Evolutionary conservation across 2,888 invertebrate genomes (phyloP), one percentile per base, ranked within the genome.

Genomic region (Leucophenga maculata): DNA sequence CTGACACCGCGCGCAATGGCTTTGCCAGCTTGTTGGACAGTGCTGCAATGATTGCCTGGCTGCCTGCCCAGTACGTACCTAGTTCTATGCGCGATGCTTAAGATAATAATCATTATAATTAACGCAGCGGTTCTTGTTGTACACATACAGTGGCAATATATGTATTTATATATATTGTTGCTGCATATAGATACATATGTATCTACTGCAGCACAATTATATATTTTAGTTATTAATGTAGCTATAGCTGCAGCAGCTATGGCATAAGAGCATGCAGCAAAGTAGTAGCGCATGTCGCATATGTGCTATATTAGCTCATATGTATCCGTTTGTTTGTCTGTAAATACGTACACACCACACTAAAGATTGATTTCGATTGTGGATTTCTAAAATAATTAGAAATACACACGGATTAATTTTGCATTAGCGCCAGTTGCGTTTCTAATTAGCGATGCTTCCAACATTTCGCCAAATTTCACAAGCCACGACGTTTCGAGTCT

Each of bases 371-470:
- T 83, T 83, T 68, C 76, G 78, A 14, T 55, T 57, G 75, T 50
- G 50, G 50, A 50, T 50, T 50, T 50, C 18, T 76, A 78, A 83
- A 83, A 80, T 80, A 80, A 83, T 80, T 80, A 82, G 80, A 77
- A 80, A 75, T 75, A 83, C 77, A 83, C 75, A 78, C 72, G 82
- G 80, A 80, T 83, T 80, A 82, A 83, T 78, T 80, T 80, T 80
- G 82, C 80, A 80, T 80, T 83, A 80, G 82, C 74, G 75, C 74
- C 80, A 68, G 52, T 68, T 68, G 68, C 50, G 60, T 68, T 44
- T 64, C 67, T 67, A 57, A 67, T 67, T 67, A 64, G 62, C 62
- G 48, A 48, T 64, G 32, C 55, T 18, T 18, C 14, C 16, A 39
- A 26, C 26, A 26, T 39, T n/a, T 60, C 44, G 39, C 31, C 44